These are phyloP conservation scores for Augochlora pura DNA, from an alignment of 1,140 invertebrate genomes.

Conservation along the genomic window DNA sequence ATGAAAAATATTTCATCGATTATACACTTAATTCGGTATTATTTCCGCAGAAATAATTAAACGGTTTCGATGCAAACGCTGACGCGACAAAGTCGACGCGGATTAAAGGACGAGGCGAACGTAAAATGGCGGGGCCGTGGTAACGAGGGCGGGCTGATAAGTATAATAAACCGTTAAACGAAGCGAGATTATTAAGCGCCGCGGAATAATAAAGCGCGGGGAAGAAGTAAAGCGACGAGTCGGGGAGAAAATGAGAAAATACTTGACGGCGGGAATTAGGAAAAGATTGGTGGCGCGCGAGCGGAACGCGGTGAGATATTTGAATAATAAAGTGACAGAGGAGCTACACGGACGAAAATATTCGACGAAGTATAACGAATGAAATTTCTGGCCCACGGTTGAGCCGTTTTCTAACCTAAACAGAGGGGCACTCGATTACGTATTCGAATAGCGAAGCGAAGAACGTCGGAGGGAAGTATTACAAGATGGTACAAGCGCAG, in stretches of 20 bases:
- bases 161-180: neutral
- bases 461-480: neutral
- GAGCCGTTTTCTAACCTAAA: neutral
- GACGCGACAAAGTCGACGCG: no score
- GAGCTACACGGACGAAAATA: neutral
- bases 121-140: neutral
- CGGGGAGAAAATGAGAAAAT: slow-evolving; percentile 11
- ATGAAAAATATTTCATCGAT: no score
- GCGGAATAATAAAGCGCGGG: slow-evolving; percentile 2
- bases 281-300: neutral
- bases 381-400: neutral
- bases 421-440: neutral
- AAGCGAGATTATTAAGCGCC: slow-evolving; percentile 17
- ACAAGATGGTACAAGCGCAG: neutral
- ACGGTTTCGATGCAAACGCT: no score
- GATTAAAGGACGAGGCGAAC: neutral
- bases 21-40: no score
- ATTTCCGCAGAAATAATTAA: no score
- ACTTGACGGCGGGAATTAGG: neutral
- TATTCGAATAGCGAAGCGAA: neutral
- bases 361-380: neutral
- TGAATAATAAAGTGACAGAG: slow-evolving; percentile 6
- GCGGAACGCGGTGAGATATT: neutral
- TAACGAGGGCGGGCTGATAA: neutral
- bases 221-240: neutral